Base-by-base conservation (phyloP, 2,113 vertebrate genomes). In the Gorsachius goisagi region DNA sequence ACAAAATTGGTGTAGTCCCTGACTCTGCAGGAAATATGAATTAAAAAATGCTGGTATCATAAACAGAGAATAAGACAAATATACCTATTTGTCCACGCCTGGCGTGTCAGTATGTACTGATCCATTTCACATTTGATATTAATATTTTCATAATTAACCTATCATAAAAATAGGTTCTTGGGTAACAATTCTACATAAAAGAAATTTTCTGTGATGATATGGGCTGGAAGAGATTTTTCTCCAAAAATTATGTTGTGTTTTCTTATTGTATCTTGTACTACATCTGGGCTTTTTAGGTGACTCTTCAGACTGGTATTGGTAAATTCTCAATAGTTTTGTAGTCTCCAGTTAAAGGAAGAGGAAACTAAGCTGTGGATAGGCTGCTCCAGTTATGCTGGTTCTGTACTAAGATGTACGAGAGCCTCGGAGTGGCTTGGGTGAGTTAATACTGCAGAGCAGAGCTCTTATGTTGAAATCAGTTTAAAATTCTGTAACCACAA, bases 381-480 rank as follows among this genome's bases (percentile, higher is more conserved):
- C 8, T 60, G 68, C 66, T 27, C 1, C 13, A n/a, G 47, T 26
- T 30, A 8, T n/a, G 4, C 53, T 85, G 26, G 7, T 24, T 60
- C 67, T 45, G 7, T 13, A 4, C 30, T 9, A 32, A 56, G 33
- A 37, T 4, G 7, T 3, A 1, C 0, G 22, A 44, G 72, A 27
- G 30, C 32, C 67, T 49, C 5, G 1, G 18, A n/a, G 45, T 9
- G 39, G 26, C 18, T 62, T 64, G 5, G 64, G 45, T 11, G 67
- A 88, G 72, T 52, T 28, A 35, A 41, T 13, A 15, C n/a, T 16
- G 60, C 30, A 17, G 37, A 74, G 69, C 69, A 71, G 71, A 93
- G 37, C 52, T 79, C 56, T 58, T 11, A 1, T 8, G 10, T 3
- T 52, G 75, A 26, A 72, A 79, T 21, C 45, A 9, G 77, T 52